A percentile compares a stretch with the other conserved stretches of the same genome.
These are phyloP conservation scores for Damaliscus lunatus DNA, from an alignment of 2,113 vertebrate genomes.

Conservation along the genomic window DNA sequence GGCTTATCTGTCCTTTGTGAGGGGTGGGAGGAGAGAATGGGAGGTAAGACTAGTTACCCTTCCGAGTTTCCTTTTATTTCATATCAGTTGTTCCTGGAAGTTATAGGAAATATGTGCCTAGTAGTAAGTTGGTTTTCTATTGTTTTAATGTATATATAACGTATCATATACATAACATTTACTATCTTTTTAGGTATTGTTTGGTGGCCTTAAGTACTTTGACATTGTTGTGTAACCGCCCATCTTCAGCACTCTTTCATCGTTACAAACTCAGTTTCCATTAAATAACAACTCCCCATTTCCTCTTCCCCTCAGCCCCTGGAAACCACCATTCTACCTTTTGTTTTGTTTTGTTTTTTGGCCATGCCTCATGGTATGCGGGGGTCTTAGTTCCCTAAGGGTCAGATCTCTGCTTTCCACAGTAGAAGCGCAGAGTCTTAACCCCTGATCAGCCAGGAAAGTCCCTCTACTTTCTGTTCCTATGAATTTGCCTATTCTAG, in stretches of 20 bases:
- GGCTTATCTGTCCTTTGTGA: background rate
- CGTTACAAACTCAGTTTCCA: background rate
- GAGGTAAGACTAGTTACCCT: background rate
- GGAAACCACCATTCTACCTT: background rate
- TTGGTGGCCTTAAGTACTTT: background rate
- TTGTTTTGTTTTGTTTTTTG: background rate
- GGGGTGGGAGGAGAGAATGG: background rate
- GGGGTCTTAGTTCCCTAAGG: background rate
- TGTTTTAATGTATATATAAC: background rate
- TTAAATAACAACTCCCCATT: background rate
- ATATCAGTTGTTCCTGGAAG: background rate
- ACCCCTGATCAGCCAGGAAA: background rate
- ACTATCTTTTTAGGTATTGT: background rate
- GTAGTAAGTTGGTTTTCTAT: background rate
- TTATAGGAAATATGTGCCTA: background rate
- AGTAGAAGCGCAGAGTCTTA: background rate
- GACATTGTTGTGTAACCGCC: background rate
- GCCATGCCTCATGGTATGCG: rapidly evolving
- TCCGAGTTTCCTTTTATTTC: background rate
- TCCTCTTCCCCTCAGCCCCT: background rate
- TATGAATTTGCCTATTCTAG: background rate
- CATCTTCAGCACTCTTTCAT: background rate
- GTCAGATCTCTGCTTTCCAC: background rate
- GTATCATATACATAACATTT: background rate
- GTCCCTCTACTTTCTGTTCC: background rate